Conservation (phyloP, 1,140 invertebrate species). For the Nephotettix cincticeps region DNA sequence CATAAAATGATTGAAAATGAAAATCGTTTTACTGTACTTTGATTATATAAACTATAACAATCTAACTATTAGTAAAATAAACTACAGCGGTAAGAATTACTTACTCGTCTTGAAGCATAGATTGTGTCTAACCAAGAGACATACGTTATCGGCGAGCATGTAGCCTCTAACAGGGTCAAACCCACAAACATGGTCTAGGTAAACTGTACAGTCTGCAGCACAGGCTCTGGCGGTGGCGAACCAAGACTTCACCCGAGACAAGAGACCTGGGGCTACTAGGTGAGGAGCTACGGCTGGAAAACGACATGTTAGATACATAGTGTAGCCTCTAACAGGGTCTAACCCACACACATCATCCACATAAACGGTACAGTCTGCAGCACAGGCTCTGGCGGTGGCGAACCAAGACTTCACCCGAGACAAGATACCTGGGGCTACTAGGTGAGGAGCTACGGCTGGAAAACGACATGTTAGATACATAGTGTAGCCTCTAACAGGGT, state of each 20-base stretch:
- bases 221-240: not conserved
- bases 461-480: not conserved
- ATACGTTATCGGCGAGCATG: not conserved
- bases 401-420: not conserved
- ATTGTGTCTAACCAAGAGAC: not conserved
- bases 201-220: not conserved
- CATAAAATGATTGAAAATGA: too few relatives aligned
- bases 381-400: not conserved
- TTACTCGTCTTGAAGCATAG: not conserved
- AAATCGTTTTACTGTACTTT: too few relatives aligned
- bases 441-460: not conserved
- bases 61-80: too few relatives aligned
- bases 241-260: not conserved
- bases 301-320: too few relatives aligned
- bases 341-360: not conserved
- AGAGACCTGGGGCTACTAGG: not conserved
- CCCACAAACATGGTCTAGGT: not conserved
- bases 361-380: not conserved
- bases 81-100: too few relatives aligned
- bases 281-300: not conserved
- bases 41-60: too few relatives aligned
- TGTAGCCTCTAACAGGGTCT: not conserved
- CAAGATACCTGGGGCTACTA: not conserved
- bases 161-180: not conserved
- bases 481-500: not conserved